A percentile compares a stretch with the other conserved stretches of the same genome.
Conservation (phyloP, 2,888 invertebrate species). For the Andrena bicolor region DNA sequence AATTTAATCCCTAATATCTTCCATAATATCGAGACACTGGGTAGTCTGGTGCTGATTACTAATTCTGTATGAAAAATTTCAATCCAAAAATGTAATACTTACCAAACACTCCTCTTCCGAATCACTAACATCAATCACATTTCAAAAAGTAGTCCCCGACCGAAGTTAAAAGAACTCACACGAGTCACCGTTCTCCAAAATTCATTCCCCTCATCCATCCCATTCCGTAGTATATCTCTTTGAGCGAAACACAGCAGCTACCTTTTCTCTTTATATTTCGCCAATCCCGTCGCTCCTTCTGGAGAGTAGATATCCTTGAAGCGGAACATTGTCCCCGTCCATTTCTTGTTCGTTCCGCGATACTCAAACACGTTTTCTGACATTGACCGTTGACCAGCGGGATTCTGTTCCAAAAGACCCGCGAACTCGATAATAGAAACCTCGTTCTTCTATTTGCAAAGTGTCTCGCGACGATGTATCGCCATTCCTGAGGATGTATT, state of each 20-base stretch:
- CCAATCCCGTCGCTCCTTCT: constrained; percentile 10
- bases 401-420: constrained; percentile 22
- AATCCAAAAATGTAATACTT: no score
- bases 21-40: no score
- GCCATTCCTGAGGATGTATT: background rate
- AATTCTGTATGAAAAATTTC: no score
- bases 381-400: constrained; percentile 60
- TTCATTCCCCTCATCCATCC: constrained; percentile 1
- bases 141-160: no score
- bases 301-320: constrained; percentile 81
- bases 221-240: background rate
- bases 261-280: constrained; percentile 24
- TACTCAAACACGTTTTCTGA: constrained; percentile 55
- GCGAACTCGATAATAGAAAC: background rate
- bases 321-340: constrained; percentile 80
- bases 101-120: no score
- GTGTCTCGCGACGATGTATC: constrained; percentile 2
- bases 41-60: no score
- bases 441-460: background rate
- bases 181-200: constrained; percentile 3
- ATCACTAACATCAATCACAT: no score
- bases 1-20: no score
- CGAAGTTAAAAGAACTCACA: no score
- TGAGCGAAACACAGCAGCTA: constrained; percentile 4
- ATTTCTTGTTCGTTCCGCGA: constrained; percentile 58